Conservation (phyloP, 2,113 vertebrate species). For the Mionectes macconnelli region DNA sequence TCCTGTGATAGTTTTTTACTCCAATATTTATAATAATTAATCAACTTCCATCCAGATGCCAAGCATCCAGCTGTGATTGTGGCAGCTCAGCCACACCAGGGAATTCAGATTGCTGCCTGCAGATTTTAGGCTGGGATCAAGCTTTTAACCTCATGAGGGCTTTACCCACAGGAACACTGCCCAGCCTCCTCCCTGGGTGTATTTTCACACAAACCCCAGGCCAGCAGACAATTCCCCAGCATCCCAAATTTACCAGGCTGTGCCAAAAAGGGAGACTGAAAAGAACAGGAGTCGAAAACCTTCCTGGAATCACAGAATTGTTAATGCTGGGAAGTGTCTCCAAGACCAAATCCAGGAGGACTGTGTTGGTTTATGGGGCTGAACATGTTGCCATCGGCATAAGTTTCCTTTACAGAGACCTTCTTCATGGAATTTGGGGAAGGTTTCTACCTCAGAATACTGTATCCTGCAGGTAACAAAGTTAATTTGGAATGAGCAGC, state of each 20-base stretch:
- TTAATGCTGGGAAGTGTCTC: neutral
- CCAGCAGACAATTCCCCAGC: neutral
- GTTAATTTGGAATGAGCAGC: neutral
- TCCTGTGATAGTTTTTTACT: neutral
- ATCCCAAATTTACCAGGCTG: neutral
- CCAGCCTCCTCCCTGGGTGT: neutral
- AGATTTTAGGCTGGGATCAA: neutral
- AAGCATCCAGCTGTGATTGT: neutral
- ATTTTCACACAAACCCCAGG: neutral
- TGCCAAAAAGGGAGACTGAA: neutral
- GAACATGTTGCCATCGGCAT: neutral
- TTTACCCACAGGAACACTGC: neutral
- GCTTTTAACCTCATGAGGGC: neutral
- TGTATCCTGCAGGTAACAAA: neutral
- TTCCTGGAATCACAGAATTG: neutral
- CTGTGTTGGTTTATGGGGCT: neutral
- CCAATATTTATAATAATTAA: neutral
- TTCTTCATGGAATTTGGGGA: neutral
- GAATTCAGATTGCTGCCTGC: neutral
- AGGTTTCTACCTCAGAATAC: neutral
- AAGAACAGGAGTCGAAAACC: neutral
- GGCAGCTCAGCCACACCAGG: neutral
- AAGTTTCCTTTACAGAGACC: neutral
- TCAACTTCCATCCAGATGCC: neutral
- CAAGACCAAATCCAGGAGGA: neutral